Conservation (phyloP, 2,113 vertebrate species). For the Toxotes jaculatrix region DNA sequence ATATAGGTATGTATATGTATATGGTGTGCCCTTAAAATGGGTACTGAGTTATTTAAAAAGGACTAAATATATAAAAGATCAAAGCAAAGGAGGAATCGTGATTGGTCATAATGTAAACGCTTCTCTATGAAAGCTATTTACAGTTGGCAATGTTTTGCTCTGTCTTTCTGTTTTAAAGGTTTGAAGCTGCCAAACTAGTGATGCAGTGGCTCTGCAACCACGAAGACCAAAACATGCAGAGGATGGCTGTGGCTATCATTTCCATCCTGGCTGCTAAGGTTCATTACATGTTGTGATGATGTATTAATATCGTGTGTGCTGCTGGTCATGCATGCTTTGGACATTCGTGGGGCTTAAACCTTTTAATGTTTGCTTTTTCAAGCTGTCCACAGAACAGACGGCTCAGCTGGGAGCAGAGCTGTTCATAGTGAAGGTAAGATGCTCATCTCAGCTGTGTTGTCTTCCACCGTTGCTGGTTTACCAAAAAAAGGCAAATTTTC, state of each 20-base stretch:
- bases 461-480: neutral
- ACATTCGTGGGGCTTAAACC: neutral
- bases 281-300: constrained; percentile 62
- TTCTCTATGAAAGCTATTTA: neutral
- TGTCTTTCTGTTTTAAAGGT: constrained; percentile 81
- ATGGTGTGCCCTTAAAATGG: neutral
- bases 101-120: neutral
- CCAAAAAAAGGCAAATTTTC: neutral
- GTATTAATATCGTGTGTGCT: neutral
- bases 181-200: constrained; percentile 98
- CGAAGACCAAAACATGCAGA: constrained; percentile 99
- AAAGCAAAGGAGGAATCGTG: neutral
- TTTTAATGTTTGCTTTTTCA: constrained; percentile 12
- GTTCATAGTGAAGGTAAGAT: constrained; percentile 95
- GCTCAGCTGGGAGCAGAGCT: constrained; percentile 97
- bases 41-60: neutral
- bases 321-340: neutral
- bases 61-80: neutral
- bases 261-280: constrained; percentile 98
- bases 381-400: constrained; percentile 98
- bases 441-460: neutral
- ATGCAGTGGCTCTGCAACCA: constrained; percentile 99
- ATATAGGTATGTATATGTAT: too few relatives aligned
- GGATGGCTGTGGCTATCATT: constrained; percentile 99
- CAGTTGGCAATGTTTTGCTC: neutral